A percentile compares a stretch with the other conserved stretches of the same genome.
These are phyloP conservation scores for Ectemnius cavifrons DNA, from an alignment of 2,888 invertebrate genomes.

Conservation along the genomic window DNA sequence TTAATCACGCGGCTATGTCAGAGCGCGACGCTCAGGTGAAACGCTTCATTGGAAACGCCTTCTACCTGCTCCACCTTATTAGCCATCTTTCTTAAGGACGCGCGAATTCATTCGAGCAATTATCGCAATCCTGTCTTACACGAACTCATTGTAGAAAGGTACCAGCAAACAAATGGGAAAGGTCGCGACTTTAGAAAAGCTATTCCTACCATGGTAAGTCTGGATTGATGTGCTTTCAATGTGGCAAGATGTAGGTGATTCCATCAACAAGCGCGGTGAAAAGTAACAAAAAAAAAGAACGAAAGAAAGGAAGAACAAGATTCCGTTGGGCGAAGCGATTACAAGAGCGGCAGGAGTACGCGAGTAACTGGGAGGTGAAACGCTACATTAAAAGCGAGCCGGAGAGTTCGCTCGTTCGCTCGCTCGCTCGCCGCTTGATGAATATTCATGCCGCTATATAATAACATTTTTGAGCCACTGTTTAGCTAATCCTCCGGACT, in stretches of 20 bases:
- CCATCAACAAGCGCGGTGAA: too few species aligned
- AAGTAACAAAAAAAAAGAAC: too few species aligned
- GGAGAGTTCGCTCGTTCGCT: constrained; percentile 44
- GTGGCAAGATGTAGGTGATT: too few species aligned
- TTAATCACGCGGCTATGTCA: constrained; percentile 27
- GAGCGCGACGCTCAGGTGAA: background rate
- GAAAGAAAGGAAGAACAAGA: too few species aligned
- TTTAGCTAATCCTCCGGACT: constrained; percentile 78
- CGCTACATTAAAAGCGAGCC: constrained; percentile 58
- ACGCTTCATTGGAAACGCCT: constrained; percentile 59
- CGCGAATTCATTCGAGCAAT: constrained; percentile 66
- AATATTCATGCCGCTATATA: constrained; percentile 78
- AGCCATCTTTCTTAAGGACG: constrained; percentile 63
- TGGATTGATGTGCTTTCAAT: background rate
- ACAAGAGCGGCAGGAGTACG: constrained; percentile 26
- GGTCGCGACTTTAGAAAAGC: background rate
- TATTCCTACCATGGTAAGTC: background rate
- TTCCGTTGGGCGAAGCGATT: too few species aligned
- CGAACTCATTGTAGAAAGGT: constrained; percentile 4
- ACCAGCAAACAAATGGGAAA: too few species aligned
- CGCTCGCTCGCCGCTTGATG: constrained; percentile 67
- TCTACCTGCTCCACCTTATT: constrained; percentile 70
- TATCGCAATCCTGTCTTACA: constrained; percentile 64
- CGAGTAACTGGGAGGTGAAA: constrained; percentile 43
- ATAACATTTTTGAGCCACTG: constrained; percentile 79